phyloP scores from a whole-genome alignment of 35 echinoderm and acorn worm genomes.

The Antedon bifida region DNA sequence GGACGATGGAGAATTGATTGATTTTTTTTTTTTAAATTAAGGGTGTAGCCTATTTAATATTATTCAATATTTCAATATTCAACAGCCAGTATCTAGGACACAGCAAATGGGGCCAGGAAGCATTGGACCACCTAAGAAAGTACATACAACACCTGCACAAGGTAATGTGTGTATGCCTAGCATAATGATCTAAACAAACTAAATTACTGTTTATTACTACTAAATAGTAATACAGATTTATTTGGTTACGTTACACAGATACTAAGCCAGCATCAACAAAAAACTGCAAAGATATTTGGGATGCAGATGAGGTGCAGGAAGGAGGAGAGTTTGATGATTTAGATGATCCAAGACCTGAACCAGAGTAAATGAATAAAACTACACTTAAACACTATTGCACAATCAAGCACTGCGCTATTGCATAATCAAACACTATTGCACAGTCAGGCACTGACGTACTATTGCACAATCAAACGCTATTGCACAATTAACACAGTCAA shows the following conservation, averaged over 20 bases:
- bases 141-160: neutral
- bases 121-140: constrained; percentile 4
- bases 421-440: too few relatives aligned
- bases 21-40: too few relatives aligned
- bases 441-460: too few relatives aligned
- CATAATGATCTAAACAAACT: too few relatives aligned
- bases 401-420: too few relatives aligned
- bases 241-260: neutral
- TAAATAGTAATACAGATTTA: too few relatives aligned
- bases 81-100: neutral
- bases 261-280: constrained; percentile 5
- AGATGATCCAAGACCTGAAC: constrained; percentile 72
- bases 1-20: too few relatives aligned
- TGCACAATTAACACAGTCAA: too few relatives aligned
- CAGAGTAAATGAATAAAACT: constrained; percentile 95
- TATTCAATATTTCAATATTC: neutral
- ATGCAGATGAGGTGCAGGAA: constrained; percentile 67
- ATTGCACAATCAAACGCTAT: too few relatives aligned
- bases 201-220: too few relatives aligned
- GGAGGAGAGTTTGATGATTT: constrained; percentile 80
- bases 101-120: neutral
- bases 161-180: neutral
- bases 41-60: too few relatives aligned
- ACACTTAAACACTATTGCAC: too few relatives aligned
- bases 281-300: constrained; percentile 78